Conservation (phyloP, 2,888 invertebrate species). For the Pegoplata infirma region DNA sequence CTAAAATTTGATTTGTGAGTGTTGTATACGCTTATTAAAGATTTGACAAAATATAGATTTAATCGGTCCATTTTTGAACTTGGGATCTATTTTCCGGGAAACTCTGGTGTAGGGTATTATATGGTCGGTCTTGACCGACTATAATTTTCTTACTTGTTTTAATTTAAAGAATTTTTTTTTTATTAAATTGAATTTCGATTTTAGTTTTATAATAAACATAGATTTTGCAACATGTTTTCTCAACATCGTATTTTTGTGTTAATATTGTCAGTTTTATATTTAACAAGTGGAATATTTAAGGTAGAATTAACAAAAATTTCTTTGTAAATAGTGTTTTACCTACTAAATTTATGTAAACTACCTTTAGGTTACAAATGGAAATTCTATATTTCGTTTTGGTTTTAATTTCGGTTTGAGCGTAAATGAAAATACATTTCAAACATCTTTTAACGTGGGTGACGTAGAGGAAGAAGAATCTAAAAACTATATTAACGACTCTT, state of each 20-base stretch:
- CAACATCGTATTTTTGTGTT: not conserved
- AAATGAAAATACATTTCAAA: conserved; percentile 30
- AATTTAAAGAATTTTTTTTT: not conserved
- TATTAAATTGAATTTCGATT: not conserved
- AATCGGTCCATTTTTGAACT: too few species aligned
- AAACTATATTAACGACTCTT: not conserved
- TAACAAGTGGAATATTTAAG: conserved; percentile 5
- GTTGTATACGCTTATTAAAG: too few species aligned
- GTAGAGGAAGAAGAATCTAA: not conserved
- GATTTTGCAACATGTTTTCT: conserved; percentile 6
- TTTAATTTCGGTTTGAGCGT: conserved; percentile 36
- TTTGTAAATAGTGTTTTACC: not conserved
- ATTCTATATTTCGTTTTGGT: conserved; percentile 29
- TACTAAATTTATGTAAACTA: too few species aligned
- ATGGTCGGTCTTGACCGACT: not conserved
- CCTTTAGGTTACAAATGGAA: conserved; percentile 2
- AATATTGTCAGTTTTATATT: conserved; percentile 1
- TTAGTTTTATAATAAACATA: not conserved
- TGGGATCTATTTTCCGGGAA: too few species aligned
- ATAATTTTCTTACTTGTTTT: too few species aligned
- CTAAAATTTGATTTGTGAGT: too few species aligned
- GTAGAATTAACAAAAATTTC: not conserved
- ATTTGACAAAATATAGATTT: too few species aligned
- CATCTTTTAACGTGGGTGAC: conserved; percentile 12
- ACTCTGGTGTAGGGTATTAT: too few species aligned